Evolutionary conservation across 2,113 vertebrate genomes (phyloP).

Genomic region (Tauraco erythrolophus): DNA sequence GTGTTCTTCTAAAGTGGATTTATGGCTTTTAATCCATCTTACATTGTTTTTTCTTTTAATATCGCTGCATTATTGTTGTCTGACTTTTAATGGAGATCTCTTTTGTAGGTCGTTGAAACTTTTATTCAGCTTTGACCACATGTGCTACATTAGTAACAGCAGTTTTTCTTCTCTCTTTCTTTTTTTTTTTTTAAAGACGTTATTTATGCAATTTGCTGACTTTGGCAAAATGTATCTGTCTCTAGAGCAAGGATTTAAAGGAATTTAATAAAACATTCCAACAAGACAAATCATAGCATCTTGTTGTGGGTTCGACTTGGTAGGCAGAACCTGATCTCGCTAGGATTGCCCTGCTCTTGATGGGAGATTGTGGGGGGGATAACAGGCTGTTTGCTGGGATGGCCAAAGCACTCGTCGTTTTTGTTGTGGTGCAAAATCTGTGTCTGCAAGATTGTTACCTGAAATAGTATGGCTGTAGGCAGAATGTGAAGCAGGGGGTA

Average conservation of each 20-base stretch:
- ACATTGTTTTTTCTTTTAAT: not conserved
- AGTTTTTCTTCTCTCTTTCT: not conserved
- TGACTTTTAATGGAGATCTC: not conserved
- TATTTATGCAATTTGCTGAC: not conserved
- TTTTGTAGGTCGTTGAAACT: not conserved
- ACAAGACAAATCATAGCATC: not conserved
- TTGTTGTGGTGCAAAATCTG: not conserved
- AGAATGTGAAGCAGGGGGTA: not conserved
- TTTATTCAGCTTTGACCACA: not conserved
- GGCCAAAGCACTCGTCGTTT: not conserved
- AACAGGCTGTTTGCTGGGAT: not conserved
- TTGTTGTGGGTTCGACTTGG: not conserved
- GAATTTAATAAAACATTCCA: not conserved
- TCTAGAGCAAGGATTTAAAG: not conserved
- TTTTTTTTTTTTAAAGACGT: not conserved
- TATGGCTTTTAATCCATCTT: not conserved
- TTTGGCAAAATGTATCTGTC: not conserved
- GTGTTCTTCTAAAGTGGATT: not conserved
- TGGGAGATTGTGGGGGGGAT: rapidly evolving
- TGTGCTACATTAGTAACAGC: not conserved
- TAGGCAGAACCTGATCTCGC: not conserved
- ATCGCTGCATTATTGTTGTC: not conserved
- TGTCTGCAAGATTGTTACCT: not conserved
- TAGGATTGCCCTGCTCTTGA: not conserved
- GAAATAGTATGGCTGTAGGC: not conserved